Evolutionary conservation across 2,113 vertebrate species (phyloP), one percentile per base, ranked within the genome.

Genomic region (Erinaceus europaeus): DNA sequence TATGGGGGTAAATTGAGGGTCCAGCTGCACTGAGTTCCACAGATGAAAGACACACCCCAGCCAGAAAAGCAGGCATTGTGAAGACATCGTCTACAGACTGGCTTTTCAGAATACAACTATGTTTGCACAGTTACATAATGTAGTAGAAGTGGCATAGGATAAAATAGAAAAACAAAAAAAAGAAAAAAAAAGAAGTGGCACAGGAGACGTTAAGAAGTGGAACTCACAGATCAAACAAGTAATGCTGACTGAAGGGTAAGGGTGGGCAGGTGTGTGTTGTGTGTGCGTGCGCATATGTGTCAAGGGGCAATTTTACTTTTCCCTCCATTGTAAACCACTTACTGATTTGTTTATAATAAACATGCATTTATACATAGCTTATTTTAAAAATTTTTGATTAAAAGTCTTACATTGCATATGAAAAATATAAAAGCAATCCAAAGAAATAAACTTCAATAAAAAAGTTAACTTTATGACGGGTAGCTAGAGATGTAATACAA

Each of bases 231-330:
- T n/a, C n/a, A n/a, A n/a, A n/a, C n/a, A n/a, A n/a, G n/a, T n/a
- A n/a, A n/a, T n/a, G n/a, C n/a, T n/a, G n/a, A n/a, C n/a, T n/a
- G n/a, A n/a, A n/a, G n/a, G n/a, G n/a, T n/a, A n/a, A 12, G 52
- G 13, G 29, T 29, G 3, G 34, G 18, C 34, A 4, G 40, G 3
- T 48, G 2, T 1, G 10, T 50, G 3, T 0, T 0, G 2, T 1
- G n/a, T n/a, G n/a, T n/a, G n/a, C n/a, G n/a, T n/a, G n/a, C n/a
- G n/a, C n/a, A n/a, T n/a, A n/a, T n/a, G 23, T 18, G 46, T 46
- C 23, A 18, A 9, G 42, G 50, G 32, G 55, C 68, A 23, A 20
- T 7, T 25, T 44, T 2, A 6, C 38, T 3, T 3, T 11, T 25
- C 9, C 23, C 32, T 42, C 29, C 34, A 25, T 75, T 32, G 27